A percentile compares a stretch with the other conserved stretches of the same genome.
These are phyloP conservation scores for Diachrysia chrysitis DNA, from an alignment of 2,888 invertebrate species.

Conservation along the genomic window DNA sequence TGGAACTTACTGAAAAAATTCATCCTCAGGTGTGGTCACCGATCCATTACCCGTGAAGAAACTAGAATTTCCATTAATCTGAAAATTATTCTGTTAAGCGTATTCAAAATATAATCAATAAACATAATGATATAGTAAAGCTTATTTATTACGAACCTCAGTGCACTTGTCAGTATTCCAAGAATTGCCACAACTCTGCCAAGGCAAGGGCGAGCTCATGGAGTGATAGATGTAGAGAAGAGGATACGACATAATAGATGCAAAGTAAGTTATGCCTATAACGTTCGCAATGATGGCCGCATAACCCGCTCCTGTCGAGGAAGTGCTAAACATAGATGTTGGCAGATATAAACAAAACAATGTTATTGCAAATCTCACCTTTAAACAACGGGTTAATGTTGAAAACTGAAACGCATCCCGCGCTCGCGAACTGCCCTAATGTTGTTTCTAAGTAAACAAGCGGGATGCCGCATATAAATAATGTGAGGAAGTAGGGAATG, in stretches of 20 bases:
- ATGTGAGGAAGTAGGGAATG: constrained; percentile 95
- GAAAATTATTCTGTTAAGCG: constrained; percentile 57
- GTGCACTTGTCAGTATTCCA: constrained; percentile 95
- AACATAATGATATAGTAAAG: constrained; percentile 36
- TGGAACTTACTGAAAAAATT: constrained; percentile 93
- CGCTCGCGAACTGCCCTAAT: constrained; percentile 95
- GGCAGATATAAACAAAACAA: constrained; percentile 32
- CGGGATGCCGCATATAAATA: constrained; percentile 95
- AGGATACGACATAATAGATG: constrained; percentile 95
- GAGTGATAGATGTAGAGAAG: constrained; percentile 94
- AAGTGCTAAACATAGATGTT: constrained; percentile 35
- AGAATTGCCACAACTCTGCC: constrained; percentile 93
- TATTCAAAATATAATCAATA: constrained; percentile 21
- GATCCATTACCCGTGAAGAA: constrained; percentile 73
- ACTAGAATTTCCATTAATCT: constrained; percentile 81
- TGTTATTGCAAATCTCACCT: constrained; percentile 87
- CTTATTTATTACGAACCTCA: constrained; percentile 82
- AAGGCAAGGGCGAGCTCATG: constrained; percentile 91
- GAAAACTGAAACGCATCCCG: constrained; percentile 95
- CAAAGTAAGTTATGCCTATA: constrained; percentile 95
- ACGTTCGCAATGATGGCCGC: constrained; percentile 94
- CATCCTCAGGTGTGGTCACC: constrained; percentile 93
- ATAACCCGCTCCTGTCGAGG: constrained; percentile 93
- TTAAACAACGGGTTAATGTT: constrained; percentile 95
- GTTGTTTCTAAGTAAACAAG: constrained; percentile 96